Conservation (phyloP, 2,888 invertebrate genomes). For the Opisthograptis luteolata region DNA sequence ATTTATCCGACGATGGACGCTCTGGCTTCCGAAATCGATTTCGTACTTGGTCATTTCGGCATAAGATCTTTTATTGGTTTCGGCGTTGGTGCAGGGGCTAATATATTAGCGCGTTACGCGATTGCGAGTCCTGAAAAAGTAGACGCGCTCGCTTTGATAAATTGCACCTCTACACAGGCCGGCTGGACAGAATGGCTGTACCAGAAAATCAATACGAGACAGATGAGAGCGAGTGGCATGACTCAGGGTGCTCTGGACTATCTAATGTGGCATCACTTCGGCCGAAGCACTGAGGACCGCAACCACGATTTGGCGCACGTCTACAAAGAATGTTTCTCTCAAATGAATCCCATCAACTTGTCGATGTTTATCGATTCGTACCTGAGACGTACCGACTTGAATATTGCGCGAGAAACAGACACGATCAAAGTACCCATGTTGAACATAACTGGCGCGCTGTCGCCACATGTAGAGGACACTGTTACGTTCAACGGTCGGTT, state of each 20-base stretch:
- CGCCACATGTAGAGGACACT: constrained; percentile 98
- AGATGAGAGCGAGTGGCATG: constrained; percentile 95
- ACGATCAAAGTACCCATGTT: constrained; percentile 94
- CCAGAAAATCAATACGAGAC: constrained; percentile 97
- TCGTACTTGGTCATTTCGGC: constrained; percentile 95
- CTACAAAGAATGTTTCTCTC: constrained; percentile 96
- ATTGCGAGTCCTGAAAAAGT: constrained; percentile 93
- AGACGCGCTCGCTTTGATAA: constrained; percentile 95
- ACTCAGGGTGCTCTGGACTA: constrained; percentile 97
- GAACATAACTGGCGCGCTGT: constrained; percentile 96
- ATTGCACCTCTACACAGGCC: constrained; percentile 96
- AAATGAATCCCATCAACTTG: constrained; percentile 97
- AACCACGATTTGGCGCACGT: constrained; percentile 97
- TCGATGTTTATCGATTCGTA: constrained; percentile 98
- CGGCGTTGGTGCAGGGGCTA: constrained; percentile 98
- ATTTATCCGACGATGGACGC: constrained; percentile 99
- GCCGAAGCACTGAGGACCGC: constrained; percentile 93
- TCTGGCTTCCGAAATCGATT: constrained; percentile 94
- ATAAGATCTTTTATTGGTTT: constrained; percentile 97
- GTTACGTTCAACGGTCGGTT: constrained; percentile 98
- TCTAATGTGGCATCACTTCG: constrained; percentile 99
- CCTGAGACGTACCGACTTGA: constrained; percentile 94
- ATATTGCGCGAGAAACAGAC: constrained; percentile 86
- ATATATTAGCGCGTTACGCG: constrained; percentile 96
- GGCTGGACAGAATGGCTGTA: constrained; percentile 99